Conservation (phyloP, 2,797 vertebrate species). For the Pelochelys cantorii region DNA sequence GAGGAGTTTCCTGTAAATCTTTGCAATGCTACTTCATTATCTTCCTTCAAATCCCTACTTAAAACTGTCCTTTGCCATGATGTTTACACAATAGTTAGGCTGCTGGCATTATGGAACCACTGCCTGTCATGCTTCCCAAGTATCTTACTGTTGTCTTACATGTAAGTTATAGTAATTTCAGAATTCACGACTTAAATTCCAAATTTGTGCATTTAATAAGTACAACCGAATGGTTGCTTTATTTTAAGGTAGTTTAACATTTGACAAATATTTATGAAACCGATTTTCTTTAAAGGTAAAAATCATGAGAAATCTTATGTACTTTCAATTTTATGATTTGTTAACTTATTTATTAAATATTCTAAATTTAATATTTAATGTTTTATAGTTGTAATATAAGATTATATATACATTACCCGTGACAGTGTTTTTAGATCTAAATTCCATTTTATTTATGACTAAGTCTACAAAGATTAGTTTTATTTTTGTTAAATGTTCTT, state of each 20-base stretch:
- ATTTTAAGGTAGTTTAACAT: not conserved
- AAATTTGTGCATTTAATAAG: fast-evolving
- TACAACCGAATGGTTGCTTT: not conserved
- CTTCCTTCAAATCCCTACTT: too few relatives aligned
- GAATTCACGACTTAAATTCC: not conserved
- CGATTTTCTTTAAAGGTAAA: not conserved
- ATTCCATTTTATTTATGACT: not conserved
- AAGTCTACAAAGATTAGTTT: not conserved
- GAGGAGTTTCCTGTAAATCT: too few relatives aligned
- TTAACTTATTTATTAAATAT: conserved; percentile 20
- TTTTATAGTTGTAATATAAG: conserved; percentile 5
- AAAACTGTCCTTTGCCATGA: too few relatives aligned
- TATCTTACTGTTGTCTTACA: too few relatives aligned
- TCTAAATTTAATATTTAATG: conserved; percentile 26
- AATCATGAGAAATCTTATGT: conserved; percentile 31
- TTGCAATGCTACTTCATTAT: too few relatives aligned
- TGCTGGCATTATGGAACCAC: too few relatives aligned
- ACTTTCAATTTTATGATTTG: conserved; percentile 18
- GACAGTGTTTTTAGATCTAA: not conserved
- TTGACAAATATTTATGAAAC: not conserved
- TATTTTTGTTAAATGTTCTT: not conserved
- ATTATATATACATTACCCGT: not conserved
- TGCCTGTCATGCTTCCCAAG: too few relatives aligned
- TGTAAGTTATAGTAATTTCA: not conserved
- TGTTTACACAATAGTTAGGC: too few relatives aligned